Evolutionary conservation across 37 sponge, comb jelly and placozoan genomes (phyloP).

Genomic region (Beroe forskalii): DNA sequence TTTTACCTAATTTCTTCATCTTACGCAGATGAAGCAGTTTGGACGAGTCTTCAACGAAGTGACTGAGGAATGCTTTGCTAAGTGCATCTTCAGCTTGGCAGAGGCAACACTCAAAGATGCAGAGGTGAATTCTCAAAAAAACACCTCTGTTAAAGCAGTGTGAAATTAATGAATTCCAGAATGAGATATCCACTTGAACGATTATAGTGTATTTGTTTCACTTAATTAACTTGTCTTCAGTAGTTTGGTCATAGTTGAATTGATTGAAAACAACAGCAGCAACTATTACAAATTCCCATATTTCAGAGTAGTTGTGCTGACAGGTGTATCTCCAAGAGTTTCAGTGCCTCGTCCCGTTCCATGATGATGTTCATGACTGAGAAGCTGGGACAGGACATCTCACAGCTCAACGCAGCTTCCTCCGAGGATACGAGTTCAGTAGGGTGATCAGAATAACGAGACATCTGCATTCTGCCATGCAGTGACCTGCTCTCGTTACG

Average conservation of each 20-base stretch:
- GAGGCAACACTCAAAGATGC: neutral
- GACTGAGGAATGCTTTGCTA: neutral
- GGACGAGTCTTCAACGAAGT: constrained; percentile 33
- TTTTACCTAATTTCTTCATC: too few species aligned
- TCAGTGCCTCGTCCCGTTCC: constrained; percentile 15
- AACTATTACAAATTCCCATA: too few species aligned
- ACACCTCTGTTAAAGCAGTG: too few species aligned
- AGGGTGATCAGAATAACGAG: too few species aligned
- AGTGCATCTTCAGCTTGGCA: neutral
- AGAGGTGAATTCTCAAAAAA: constrained; percentile 31
- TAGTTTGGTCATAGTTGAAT: too few species aligned
- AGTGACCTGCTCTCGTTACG: too few species aligned
- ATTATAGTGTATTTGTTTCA: too few species aligned
- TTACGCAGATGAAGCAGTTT: constrained; percentile 63
- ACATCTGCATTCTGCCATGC: too few species aligned
- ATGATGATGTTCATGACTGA: constrained; percentile 47
- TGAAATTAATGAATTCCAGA: too few species aligned
- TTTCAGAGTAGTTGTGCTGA: constrained; percentile 32
- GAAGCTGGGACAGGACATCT: constrained; percentile 35
- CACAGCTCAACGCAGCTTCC: neutral
- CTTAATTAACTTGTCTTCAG: too few species aligned
- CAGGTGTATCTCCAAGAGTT: constrained; percentile 17
- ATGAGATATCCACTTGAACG: too few species aligned
- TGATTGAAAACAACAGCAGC: too few species aligned
- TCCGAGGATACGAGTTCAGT: neutral